These are phyloP conservation scores for Gymnorhina tibicen DNA, from an alignment of 2,113 vertebrate species.

Conservation along the genomic window DNA sequence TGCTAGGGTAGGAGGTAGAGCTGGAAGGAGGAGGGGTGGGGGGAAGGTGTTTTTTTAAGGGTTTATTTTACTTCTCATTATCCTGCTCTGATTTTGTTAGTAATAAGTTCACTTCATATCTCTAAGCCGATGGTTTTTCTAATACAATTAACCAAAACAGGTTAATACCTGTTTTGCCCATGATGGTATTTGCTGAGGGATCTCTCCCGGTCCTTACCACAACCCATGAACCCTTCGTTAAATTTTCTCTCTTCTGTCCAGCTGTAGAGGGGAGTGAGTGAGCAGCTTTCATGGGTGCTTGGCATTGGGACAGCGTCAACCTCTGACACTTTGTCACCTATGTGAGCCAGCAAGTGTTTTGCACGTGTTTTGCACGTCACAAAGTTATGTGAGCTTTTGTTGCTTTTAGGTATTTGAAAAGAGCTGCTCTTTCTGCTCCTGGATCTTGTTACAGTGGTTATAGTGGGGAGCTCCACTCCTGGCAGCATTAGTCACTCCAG, in stretches of 20 bases:
- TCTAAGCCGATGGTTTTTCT: too few species aligned
- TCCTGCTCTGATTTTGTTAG: background rate
- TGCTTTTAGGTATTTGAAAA: background rate
- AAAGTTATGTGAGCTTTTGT: background rate
- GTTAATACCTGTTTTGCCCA: background rate
- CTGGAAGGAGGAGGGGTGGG: background rate
- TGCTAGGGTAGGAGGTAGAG: too few species aligned
- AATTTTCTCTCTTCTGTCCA: background rate
- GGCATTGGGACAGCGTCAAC: accelerated
- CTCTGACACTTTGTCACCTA: too few species aligned
- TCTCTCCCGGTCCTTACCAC: background rate
- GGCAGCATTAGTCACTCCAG: background rate
- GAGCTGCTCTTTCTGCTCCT: background rate
- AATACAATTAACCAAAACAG: too few species aligned
- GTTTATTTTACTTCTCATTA: background rate
- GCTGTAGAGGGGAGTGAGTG: background rate
- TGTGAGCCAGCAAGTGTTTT: background rate
- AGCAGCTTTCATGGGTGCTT: background rate
- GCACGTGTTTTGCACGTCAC: too few species aligned
- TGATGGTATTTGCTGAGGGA: background rate
- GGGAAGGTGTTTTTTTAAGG: background rate
- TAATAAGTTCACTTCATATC: background rate
- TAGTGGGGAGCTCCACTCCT: background rate
- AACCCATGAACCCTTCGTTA: accelerated
- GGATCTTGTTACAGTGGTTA: background rate